Conservation (phyloP, 2,113 vertebrate genomes). For the Halichoerus grypus region DNA sequence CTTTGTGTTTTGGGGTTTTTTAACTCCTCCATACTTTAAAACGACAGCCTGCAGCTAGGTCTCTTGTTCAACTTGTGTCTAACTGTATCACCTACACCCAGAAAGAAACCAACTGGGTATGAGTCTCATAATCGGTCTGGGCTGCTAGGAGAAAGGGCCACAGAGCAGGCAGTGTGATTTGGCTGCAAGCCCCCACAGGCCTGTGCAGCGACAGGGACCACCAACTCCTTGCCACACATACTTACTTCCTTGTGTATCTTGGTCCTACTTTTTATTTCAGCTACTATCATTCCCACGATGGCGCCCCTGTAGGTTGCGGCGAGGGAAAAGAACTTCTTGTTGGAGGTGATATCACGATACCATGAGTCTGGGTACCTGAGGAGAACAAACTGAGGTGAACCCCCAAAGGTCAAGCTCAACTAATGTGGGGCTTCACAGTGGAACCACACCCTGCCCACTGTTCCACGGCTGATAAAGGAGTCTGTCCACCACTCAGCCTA, state of each 20-base stretch:
- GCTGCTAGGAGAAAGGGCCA: neutral
- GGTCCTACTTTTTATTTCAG: slow-evolving; percentile 98
- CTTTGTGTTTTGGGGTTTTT: neutral
- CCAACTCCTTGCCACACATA: neutral
- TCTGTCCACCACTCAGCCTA: neutral
- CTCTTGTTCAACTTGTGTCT: neutral
- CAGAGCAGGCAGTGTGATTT: neutral
- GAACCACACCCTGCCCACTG: neutral
- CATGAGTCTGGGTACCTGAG: slow-evolving; percentile 99
- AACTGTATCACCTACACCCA: neutral
- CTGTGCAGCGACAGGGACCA: accelerated
- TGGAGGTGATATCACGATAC: slow-evolving; percentile 99
- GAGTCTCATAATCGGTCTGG: accelerated
- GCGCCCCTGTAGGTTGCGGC: slow-evolving; percentile 96
- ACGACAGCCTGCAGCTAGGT: neutral
- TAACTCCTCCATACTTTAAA: neutral
- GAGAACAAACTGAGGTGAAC: neutral
- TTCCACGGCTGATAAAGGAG: neutral
- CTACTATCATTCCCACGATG: slow-evolving; percentile 99
- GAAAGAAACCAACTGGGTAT: neutral
- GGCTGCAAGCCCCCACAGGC: accelerated
- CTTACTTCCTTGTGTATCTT: slow-evolving; percentile 99
- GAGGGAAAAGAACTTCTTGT: slow-evolving; percentile 99
- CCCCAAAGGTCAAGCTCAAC: neutral
- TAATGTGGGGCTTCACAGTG: neutral